A percentile compares a stretch with the other conserved stretches of the same genome.
Conservation (phyloP, 2,113 vertebrate species). For the Microcebus lehilahytsara region DNA sequence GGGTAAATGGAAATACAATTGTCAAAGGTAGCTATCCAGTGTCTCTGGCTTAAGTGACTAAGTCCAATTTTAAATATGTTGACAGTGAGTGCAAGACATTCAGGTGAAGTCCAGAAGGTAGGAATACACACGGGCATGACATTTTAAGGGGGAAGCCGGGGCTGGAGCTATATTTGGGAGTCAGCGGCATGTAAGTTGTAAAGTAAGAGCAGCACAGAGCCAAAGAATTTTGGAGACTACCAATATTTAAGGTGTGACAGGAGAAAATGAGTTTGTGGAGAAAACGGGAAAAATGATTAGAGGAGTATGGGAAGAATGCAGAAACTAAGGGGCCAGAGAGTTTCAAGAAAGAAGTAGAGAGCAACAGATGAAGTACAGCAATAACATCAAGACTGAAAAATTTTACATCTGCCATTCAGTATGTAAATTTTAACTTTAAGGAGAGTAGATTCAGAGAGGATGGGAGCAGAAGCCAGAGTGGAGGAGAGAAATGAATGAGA, state of each 20-base stretch:
- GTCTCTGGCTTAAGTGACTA: not conserved
- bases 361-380: not conserved
- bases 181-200: not conserved
- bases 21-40: not conserved
- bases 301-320: not conserved
- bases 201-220: not conserved
- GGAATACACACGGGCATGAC: not conserved
- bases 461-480: not conserved
- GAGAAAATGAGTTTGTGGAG: not conserved
- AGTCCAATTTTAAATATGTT: not conserved
- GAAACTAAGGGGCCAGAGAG: not conserved
- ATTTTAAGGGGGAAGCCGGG: not conserved
- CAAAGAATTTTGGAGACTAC: not conserved
- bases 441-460: not conserved
- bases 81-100: not conserved
- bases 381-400: not conserved
- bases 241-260: not conserved
- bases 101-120: not conserved
- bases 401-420: not conserved
- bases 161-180: not conserved
- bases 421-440: not conserved
- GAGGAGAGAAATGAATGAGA: not conserved
- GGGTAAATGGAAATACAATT: not conserved
- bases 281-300: not conserved
- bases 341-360: not conserved